Base-by-base conservation (phyloP, 2,888 invertebrate genomes). In the Ditylenchus weischeri region DNA sequence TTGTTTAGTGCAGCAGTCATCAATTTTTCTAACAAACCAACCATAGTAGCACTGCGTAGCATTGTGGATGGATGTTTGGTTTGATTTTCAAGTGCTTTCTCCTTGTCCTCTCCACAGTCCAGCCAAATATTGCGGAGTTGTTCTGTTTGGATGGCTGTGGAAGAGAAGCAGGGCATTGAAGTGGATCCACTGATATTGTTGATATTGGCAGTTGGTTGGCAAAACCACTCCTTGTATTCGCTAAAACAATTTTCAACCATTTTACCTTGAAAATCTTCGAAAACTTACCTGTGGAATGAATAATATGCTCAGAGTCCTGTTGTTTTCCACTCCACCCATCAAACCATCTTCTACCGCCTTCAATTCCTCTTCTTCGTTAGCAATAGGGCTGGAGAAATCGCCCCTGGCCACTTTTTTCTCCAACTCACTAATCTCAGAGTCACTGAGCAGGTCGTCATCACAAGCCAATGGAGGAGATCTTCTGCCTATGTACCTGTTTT, bases 351-450 rank as follows among this genome's bases (percentile, higher is more conserved):
- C 19, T 43, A 8, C 19, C 2, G 21, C 47, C 11, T 23, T 58
- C 38, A 8, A 38, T 19, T 19, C 19, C 18, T 13, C 57, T 5
- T 57, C 19, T 6, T 58, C 59, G 23, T 58, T 7, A 58, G 19
- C 21, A 23, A 48, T 3, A 21, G 43, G 11, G 43, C 43, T 15
- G 10, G 54, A 29, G 21, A 66, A 49, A 8, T 66, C 38, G 36
- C 68, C 68, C 19, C 60, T 68, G 19, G 72, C 70, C n/a, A 70
- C 57, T 68, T 71, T 71, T n/a, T 64, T 57, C 57, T 70, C 70
- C 57, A 70, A 57, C n/a, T 70, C 70, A 29, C 70, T 70, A 35
- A 70, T 70, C 62, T 70, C 70, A 38, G 68, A 73, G 5, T 71
- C 71, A 38, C 64, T 70, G 47, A 72, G 64, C 57, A 66, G 54